Evolutionary conservation across 2,797 vertebrate genomes (phyloP).

Genomic region (Phoxinus dragarum): DNA sequence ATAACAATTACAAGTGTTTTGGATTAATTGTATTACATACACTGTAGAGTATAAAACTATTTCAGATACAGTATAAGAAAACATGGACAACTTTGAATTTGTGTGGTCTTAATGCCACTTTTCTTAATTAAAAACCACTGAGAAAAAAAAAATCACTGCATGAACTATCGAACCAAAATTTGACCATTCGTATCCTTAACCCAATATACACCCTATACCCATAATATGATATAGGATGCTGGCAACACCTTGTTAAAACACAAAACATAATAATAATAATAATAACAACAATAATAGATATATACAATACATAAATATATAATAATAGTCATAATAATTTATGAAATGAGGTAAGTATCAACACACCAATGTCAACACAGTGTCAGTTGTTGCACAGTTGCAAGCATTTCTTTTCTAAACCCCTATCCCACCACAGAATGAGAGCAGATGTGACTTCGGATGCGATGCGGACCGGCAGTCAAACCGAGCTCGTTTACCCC

Average conservation of each 20-base stretch:
- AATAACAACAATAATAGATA: neutral
- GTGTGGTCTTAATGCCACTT: neutral
- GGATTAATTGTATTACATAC: neutral
- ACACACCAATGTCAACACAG: constrained; percentile 29
- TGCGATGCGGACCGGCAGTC: neutral
- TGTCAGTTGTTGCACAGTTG: constrained; percentile 47
- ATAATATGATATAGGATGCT: neutral
- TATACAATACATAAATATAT: neutral
- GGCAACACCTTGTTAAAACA: neutral
- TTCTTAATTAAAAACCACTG: neutral
- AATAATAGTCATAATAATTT: neutral
- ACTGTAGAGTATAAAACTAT: neutral
- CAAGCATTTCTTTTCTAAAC: constrained; percentile 37
- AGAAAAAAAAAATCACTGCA: neutral
- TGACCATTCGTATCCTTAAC: neutral
- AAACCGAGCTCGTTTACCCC: neutral
- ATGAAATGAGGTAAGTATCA: neutral
- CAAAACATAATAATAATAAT: neutral
- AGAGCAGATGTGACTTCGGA: constrained; percentile 23
- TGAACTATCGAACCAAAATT: neutral
- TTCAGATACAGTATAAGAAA: neutral
- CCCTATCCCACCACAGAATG: constrained; percentile 38
- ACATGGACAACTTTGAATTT: neutral
- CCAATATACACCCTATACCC: neutral
- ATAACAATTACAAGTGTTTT: neutral